phyloP scores from a whole-genome alignment of 2,797 vertebrate species.

The Ara ararauna region DNA sequence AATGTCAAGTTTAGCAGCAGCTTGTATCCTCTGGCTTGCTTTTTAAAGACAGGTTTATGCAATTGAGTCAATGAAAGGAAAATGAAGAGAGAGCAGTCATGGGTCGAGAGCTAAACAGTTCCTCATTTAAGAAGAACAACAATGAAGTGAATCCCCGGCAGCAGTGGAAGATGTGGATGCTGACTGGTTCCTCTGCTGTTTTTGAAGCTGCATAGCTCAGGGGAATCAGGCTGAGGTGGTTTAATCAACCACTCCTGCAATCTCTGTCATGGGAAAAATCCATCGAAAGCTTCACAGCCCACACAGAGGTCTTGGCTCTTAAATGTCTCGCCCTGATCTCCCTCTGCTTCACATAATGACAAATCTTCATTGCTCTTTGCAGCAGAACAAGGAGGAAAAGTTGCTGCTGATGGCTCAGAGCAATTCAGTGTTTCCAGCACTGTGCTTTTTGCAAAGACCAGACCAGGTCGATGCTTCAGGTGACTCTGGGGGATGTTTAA shows the following conservation, averaged over 20 bases:
- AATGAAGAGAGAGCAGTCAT: background rate
- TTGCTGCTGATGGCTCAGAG: background rate
- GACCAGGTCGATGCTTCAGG: accelerated
- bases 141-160: background rate
- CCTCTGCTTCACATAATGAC: background rate
- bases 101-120: background rate
- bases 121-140: background rate
- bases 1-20: background rate
- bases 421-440: background rate
- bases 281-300: background rate
- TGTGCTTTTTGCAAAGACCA: background rate
- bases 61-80: background rate
- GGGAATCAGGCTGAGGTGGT: background rate
- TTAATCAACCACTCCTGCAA: background rate
- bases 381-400: background rate
- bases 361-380: background rate
- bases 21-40: background rate
- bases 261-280: background rate
- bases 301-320: background rate
- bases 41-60: background rate
- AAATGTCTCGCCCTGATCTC: background rate
- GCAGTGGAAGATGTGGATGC: background rate
- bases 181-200: background rate
- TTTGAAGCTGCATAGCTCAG: background rate
- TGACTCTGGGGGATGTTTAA: background rate